Evolutionary conservation across 2,797 vertebrate species (phyloP), one percentile per base, ranked within the genome.

Genomic region (Hydrophis major): DNA sequence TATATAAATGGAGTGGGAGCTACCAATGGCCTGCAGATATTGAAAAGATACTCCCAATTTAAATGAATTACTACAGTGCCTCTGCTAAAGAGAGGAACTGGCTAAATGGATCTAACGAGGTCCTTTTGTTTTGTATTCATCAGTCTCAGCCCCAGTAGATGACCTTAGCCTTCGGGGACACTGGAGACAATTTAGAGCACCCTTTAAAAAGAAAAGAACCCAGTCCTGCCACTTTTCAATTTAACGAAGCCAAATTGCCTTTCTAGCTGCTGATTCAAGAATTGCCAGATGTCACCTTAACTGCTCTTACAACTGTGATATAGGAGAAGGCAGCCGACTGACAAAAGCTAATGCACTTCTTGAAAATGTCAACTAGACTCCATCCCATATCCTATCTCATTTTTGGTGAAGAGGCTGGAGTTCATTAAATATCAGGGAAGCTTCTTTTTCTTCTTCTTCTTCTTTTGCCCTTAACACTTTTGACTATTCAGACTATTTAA

Each of bases 21-120:
- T 88, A 88, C 4, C n/a, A 22, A 10, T 37, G 0, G 63, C 59
- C 6, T 91, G 93, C 93, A 92, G 57, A 92, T 14, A 92, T 28
- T 94, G 93, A 93, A 93, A 90, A 94, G 87, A 92, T 42, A 4
- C 0, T 88, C 14, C 20, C 56, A 86, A 63, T 78, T 95, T 91
- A 90, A 92, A 94, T 88, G 55, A 94, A 78, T 92, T 50, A 50
- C 0, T 89, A 6, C 66, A 55, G 90, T 87, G 10, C 42, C 55
- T 92, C 92, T 25, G 94, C 92, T 0, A 0, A 90, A 2, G 86
- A 59, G 7, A 89, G 5, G 55, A 92, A 89, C 1, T 53, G 92
- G 27, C 42, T 47, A 28, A 37, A 90, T n/a, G 13, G 20, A 87
- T 57, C 95, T 94, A 86, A 88, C 66, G 47, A 42, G 87, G 91